Conservation (phyloP, 2,888 invertebrate species). For the Mesopsocus fuscifrons region DNA sequence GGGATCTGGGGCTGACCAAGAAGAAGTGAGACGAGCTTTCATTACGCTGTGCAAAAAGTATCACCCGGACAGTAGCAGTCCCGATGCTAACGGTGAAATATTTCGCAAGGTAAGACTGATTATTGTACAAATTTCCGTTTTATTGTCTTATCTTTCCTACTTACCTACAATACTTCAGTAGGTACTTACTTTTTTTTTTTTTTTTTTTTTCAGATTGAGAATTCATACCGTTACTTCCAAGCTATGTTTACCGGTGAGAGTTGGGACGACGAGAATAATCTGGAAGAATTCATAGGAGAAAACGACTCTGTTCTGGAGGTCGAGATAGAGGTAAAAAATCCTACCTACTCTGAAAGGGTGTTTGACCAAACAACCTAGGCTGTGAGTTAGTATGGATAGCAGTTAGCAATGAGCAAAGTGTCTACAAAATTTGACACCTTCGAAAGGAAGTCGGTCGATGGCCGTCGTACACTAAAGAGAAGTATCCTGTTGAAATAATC, state of each 20-base stretch:
- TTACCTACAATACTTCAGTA: constrained; percentile 10
- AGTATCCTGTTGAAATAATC: not conserved
- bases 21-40: constrained; percentile 50
- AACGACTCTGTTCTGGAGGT: no score
- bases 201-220: constrained; percentile 33
- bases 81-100: constrained; percentile 48
- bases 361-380: constrained; percentile 24
- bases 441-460: constrained; percentile 23
- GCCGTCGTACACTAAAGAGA: constrained; percentile 15
- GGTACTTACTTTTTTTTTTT: constrained; percentile 10
- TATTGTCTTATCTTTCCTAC: constrained; percentile 2
- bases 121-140: constrained; percentile 2
- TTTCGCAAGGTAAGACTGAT: constrained; percentile 39
- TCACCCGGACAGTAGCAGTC: constrained; percentile 64
- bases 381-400: constrained; percentile 27
- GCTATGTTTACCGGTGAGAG: constrained; percentile 44
- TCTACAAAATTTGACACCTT: constrained; percentile 42
- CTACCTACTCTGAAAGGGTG: no score
- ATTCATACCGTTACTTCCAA: constrained; percentile 51
- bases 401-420: no score
- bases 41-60: constrained; percentile 56
- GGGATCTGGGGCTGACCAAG: constrained; percentile 45
- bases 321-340: no score
- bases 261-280: no score
- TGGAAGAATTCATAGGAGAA: constrained; percentile 24